phyloP scores from a whole-genome alignment of 2,113 vertebrate species.

The Pollachius pollachius region DNA sequence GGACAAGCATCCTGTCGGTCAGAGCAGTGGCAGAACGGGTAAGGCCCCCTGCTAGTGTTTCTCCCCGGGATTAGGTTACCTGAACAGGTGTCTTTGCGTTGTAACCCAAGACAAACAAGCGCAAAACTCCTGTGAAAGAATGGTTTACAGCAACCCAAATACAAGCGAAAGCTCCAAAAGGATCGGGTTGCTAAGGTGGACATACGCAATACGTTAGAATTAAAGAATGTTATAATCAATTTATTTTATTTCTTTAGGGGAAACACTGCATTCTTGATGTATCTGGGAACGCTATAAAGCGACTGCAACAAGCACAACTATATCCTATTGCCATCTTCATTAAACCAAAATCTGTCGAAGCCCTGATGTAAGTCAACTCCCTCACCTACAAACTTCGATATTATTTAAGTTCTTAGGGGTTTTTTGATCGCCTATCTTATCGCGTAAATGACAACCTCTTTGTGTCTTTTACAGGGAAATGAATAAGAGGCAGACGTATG shows the following conservation, averaged over 20 bases:
- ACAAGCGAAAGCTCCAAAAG: neutral
- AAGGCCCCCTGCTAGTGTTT: conserved; percentile 38
- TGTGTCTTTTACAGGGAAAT: conserved; percentile 83
- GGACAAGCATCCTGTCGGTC: conserved; percentile 96
- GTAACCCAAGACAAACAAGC: neutral
- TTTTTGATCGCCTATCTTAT: too few species aligned
- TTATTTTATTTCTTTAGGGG: conserved; percentile 73
- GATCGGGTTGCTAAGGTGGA: neutral
- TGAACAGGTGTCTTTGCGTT: neutral
- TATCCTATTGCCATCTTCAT: conserved; percentile 98
- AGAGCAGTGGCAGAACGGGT: conserved; percentile 95
- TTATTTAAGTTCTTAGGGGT: neutral
- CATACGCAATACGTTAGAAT: neutral
- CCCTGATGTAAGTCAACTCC: conserved; percentile 89
- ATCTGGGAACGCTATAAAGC: conserved; percentile 97
- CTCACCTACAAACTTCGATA: too few species aligned
- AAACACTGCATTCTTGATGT: conserved; percentile 99
- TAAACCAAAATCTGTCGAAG: conserved; percentile 98
- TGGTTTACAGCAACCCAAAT: neutral
- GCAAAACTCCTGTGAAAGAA: neutral
- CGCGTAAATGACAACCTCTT: neutral
- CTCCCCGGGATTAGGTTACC: neutral
- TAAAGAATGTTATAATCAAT: neutral
- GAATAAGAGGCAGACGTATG: conserved; percentile 97
- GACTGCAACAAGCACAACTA: conserved; percentile 98